phyloP scores from a whole-genome alignment of 2,888 invertebrate genomes.

The Bellardia pandia region DNA sequence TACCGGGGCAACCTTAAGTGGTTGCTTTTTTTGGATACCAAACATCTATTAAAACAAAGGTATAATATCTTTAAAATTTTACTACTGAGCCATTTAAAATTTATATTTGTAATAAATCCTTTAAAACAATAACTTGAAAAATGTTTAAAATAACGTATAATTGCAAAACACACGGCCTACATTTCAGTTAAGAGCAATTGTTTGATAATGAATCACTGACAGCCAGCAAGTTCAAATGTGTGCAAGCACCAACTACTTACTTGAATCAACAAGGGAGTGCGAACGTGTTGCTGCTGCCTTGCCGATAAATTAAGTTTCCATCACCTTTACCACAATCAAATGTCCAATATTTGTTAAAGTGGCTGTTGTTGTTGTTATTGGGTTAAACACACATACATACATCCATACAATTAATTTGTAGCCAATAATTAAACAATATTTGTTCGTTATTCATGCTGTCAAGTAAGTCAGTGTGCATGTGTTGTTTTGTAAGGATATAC shows the following conservation, averaged over 20 bases:
- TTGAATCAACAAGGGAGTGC: neutral
- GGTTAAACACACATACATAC: neutral
- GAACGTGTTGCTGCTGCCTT: neutral
- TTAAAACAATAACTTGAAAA: no score
- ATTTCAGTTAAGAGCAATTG: neutral
- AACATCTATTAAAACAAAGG: no score
- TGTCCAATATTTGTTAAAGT: neutral
- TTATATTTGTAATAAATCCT: no score
- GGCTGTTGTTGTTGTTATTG: neutral
- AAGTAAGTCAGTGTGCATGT: neutral
- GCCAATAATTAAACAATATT: slow-evolving; percentile 18
- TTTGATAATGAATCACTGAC: neutral
- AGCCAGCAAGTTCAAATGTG: neutral
- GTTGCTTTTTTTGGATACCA: no score
- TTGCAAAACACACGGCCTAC: no score
- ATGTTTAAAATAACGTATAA: no score
- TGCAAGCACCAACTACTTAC: neutral
- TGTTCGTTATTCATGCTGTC: neutral
- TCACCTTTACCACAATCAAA: neutral
- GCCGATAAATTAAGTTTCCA: slow-evolving; percentile 5
- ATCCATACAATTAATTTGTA: neutral
- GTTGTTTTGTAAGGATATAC: neutral
- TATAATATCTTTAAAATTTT: no score
- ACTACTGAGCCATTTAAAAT: no score
- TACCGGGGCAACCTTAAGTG: no score